phyloP scores from a whole-genome alignment of 1,140 invertebrate species.

The Aradophagus sp. region DNA sequence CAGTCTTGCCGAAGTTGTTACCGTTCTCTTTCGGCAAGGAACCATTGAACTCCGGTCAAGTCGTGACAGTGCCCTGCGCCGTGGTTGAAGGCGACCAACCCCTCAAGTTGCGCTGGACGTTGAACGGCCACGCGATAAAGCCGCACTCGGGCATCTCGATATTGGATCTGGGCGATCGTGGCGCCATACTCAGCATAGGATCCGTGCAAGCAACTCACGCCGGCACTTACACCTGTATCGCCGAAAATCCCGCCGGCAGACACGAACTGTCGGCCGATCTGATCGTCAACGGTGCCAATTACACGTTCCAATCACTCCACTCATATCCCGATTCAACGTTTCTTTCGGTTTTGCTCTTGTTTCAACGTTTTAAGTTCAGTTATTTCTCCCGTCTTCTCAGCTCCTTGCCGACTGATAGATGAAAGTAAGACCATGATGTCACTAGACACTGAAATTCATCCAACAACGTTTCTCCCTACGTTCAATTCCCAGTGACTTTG shows the following conservation, averaged over 20 bases:
- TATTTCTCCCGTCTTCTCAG: constrained; percentile 19
- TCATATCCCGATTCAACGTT: constrained; percentile 71
- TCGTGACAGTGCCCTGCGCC: constrained; percentile 74
- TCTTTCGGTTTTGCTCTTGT: constrained; percentile 59
- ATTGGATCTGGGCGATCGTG: constrained; percentile 80
- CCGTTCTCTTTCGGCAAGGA: constrained; percentile 78
- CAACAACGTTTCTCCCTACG: no score
- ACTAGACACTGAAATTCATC: constrained; percentile 18
- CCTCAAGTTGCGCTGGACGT: constrained; percentile 78
- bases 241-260: constrained; percentile 83
- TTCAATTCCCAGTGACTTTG: no score
- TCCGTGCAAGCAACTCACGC: constrained; percentile 81
- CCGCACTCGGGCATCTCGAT: constrained; percentile 78
- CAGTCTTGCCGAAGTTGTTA: constrained; percentile 78
- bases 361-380: constrained; percentile 38
- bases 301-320: constrained; percentile 42
- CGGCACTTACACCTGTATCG: constrained; percentile 88
- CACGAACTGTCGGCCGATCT: constrained; percentile 79
- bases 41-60: constrained; percentile 74
- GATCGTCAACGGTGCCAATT: constrained; percentile 81
- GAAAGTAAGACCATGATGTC: not conserved
- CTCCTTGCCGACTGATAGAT: constrained; percentile 7
- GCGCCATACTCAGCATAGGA: constrained; percentile 83
- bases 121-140: constrained; percentile 78
- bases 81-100: constrained; percentile 76